These are phyloP conservation scores for Nemoura dubitans DNA, from an alignment of 2,888 invertebrate species.

Conservation along the genomic window DNA sequence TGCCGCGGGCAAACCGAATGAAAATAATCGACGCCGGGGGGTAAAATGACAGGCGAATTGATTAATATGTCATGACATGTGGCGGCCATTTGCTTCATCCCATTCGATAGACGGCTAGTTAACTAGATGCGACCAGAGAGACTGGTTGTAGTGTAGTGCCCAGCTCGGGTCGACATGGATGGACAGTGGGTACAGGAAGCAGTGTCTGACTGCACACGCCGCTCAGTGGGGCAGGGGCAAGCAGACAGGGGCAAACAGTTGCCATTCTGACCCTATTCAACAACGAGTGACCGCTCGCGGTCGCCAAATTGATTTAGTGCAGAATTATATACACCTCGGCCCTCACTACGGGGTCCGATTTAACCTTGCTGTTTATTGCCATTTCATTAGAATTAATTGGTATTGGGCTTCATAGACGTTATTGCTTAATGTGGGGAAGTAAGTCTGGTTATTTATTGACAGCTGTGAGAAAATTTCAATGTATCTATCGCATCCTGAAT, in stretches of 20 bases:
- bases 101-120: conserved; percentile 27
- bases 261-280: not conserved
- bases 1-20: not conserved
- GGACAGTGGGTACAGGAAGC: not conserved
- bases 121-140: not conserved
- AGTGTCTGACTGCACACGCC: not conserved
- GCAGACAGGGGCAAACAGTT: not conserved
- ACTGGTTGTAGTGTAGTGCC: not conserved
- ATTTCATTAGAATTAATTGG: not conserved
- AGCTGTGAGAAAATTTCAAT: no score
- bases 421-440: no score
- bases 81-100: conserved; percentile 40
- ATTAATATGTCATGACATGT: conserved; percentile 42
- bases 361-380: not conserved
- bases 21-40: conserved; percentile 33
- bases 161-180: no score
- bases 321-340: not conserved
- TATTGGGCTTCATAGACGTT: not conserved
- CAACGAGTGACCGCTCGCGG: not conserved
- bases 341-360: not conserved
- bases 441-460: no score
- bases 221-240: not conserved
- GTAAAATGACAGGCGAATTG: conserved; percentile 32
- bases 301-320: not conserved
- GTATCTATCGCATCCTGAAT: no score